phyloP scores from a whole-genome alignment of 2,797 vertebrate species.

The Acipenser ruthenus region DNA sequence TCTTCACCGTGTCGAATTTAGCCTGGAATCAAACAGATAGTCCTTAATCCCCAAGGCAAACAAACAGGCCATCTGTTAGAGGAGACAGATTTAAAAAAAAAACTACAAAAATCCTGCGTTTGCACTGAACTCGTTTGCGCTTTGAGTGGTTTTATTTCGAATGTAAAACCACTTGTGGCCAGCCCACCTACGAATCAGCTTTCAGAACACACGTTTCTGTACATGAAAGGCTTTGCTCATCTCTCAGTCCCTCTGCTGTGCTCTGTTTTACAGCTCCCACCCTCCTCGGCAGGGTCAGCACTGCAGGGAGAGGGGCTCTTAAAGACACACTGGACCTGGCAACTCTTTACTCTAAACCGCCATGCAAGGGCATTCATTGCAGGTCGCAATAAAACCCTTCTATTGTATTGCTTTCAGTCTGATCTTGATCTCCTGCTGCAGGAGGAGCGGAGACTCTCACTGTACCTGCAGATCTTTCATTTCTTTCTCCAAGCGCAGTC shows the following conservation, averaged over 20 bases:
- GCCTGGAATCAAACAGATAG: slow-evolving; percentile 47
- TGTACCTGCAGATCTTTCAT: slow-evolving; percentile 92
- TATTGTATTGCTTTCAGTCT: too few relatives aligned
- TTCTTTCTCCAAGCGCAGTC: slow-evolving; percentile 83
- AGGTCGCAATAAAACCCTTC: too few relatives aligned
- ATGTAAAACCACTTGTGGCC: slow-evolving; percentile 12
- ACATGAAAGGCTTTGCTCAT: too few relatives aligned
- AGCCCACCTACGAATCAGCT: slow-evolving; percentile 7
- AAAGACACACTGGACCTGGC: too few relatives aligned
- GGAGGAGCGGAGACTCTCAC: slow-evolving; percentile 1
- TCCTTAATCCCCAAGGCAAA: slow-evolving; percentile 23
- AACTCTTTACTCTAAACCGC: too few relatives aligned
- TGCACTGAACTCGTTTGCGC: slow-evolving; percentile 18
- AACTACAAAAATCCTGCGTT: slow-evolving; percentile 13
- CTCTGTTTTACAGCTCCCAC: too few relatives aligned
- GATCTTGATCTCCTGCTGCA: too few relatives aligned
- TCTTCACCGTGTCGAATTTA: slow-evolving; percentile 83
- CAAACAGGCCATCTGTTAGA: slow-evolving; percentile 22
- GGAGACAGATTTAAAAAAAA: slow-evolving; percentile 4
- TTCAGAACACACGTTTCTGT: not conserved
- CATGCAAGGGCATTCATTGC: too few relatives aligned
- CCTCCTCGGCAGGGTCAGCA: too few relatives aligned
- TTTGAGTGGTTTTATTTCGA: slow-evolving; percentile 2
- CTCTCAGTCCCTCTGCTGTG: too few relatives aligned
- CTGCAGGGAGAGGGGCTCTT: too few relatives aligned